Percentiles rank a stretch among this genome's conserved stretches.
These are phyloP conservation scores for Cavia porcellus DNA, from an alignment of 2,113 vertebrate genomes.

Conservation along the genomic window DNA sequence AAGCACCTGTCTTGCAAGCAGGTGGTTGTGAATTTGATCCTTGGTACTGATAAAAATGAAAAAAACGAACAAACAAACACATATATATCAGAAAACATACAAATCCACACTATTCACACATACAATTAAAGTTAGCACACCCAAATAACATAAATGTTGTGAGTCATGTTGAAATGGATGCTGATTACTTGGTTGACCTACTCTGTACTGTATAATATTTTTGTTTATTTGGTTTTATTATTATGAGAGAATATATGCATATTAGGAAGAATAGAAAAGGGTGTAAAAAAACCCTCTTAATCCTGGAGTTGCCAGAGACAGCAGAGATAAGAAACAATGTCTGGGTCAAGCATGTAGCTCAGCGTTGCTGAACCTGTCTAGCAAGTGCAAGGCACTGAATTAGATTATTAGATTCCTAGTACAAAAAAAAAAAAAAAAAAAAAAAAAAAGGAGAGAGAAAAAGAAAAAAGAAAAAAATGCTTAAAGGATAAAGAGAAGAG, in stretches of 20 bases:
- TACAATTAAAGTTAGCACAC: not conserved
- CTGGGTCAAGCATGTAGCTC: not conserved
- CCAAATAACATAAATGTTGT: not conserved
- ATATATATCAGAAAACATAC: not conserved
- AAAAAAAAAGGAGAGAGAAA: too few relatives aligned
- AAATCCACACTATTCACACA: not conserved
- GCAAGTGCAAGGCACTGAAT: not conserved
- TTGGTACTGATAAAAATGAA: too few relatives aligned
- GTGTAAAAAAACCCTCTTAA: not conserved
- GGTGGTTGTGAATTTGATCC: too few relatives aligned
- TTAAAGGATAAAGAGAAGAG: conserved; percentile 37
- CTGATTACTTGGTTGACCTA: not conserved
- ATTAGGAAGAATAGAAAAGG: conserved; percentile 4
- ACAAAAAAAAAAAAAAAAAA: not conserved
- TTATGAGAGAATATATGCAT: conserved; percentile 32
- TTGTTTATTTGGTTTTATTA: conserved; percentile 59
- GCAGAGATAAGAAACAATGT: not conserved
- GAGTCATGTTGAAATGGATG: not conserved
- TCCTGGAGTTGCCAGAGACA: not conserved
- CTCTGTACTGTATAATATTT: conserved; percentile 28
- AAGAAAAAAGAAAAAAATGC: too few relatives aligned
- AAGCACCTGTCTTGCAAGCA: too few relatives aligned
- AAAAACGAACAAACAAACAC: too few relatives aligned
- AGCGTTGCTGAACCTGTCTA: not conserved
- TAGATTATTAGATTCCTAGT: not conserved